A percentile compares a stretch with the other conserved stretches of the same genome.
Conservation (phyloP, 1,140 invertebrate species). For the Ceratitis capitata region DNA sequence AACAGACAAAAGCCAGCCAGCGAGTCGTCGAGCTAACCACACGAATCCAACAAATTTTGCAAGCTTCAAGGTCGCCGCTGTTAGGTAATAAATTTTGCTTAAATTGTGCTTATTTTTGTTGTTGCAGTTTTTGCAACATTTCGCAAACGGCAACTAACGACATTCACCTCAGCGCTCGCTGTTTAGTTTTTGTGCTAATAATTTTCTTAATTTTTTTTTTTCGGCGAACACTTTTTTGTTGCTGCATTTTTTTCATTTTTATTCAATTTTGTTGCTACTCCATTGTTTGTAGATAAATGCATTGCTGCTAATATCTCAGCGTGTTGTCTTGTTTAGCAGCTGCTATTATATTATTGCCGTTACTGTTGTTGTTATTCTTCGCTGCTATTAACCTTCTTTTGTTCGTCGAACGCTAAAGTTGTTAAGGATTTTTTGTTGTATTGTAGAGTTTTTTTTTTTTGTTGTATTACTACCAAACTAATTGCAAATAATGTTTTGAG, state of each 20-base stretch:
- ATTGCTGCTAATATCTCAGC: neutral
- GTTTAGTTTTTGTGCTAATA: neutral
- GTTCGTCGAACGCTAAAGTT: neutral
- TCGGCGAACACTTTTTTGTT: no score
- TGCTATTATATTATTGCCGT: neutral
- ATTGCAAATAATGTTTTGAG: neutral
- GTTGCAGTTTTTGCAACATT: neutral
- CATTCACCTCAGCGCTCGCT: neutral
- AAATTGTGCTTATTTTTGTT: neutral
- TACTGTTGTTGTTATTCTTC: neutral
- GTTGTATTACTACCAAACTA: neutral
- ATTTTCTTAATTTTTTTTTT: no score
- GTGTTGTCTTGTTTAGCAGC: neutral
- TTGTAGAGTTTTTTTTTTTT: neutral
- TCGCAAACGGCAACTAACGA: conserved; percentile 6
- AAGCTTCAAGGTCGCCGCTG: conserved; percentile 31
- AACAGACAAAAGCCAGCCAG: no score
- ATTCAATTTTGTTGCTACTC: neutral
- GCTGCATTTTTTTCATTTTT: no score
- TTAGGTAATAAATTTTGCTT: neutral
- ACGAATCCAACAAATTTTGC: neutral
- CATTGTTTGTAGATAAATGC: neutral
- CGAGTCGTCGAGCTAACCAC: neutral
- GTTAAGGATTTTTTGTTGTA: neutral
- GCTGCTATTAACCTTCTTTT: conserved; percentile 18